Evolutionary conservation across 1,140 invertebrate species (phyloP), one percentile per base, ranked within the genome.

Genomic region (Chrysomallon squamiferum): DNA sequence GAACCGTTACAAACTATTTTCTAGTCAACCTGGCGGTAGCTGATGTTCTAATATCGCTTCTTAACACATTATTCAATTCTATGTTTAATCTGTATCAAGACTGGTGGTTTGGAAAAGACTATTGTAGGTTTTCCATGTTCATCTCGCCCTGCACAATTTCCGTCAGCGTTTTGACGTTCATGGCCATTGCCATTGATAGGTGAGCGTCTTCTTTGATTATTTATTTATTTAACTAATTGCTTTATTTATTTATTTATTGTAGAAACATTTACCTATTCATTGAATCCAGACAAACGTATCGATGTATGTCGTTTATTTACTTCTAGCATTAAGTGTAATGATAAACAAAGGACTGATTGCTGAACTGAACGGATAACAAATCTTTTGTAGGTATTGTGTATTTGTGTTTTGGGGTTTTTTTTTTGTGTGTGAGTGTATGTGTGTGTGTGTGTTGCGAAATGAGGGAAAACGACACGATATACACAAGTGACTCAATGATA

Each of bases 151-250:
- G 94, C 59, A 94, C 94, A 0, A 93, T 96, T 0, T 90, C 93
- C 0, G 92, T 93, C 1, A 94, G 92, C 70, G 94, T 96, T n/a
- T 93, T 96, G 77, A 96, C 94, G 0, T 89, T 96, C 43, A 93
- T 93, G 92, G 95, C 95, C 62, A 97, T 98, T 72, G 95, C 95
- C 60, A 92, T 97, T 64, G 96, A 99, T 86, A 91, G 96, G 96
- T 98, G 85, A 89, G 88, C 79, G n/a, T n/a, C n/a, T n/a, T n/a
- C n/a, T n/a, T n/a, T n/a, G n/a, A n/a, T n/a, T n/a, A n/a, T n/a
- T n/a, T n/a, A n/a, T n/a, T 25, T 32, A 52, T 32, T 9, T 60
- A 15, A 27, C 18, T n/a, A 11, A 9, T 65, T 33, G 20, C 33
- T 11, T 5, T 29, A 18, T n/a, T 3, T n/a, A 29, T 27, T 22